Evolutionary conservation across 1,140 invertebrate genomes (phyloP), one percentile per base, ranked within the genome.

Genomic region (Cydia pomonella): DNA sequence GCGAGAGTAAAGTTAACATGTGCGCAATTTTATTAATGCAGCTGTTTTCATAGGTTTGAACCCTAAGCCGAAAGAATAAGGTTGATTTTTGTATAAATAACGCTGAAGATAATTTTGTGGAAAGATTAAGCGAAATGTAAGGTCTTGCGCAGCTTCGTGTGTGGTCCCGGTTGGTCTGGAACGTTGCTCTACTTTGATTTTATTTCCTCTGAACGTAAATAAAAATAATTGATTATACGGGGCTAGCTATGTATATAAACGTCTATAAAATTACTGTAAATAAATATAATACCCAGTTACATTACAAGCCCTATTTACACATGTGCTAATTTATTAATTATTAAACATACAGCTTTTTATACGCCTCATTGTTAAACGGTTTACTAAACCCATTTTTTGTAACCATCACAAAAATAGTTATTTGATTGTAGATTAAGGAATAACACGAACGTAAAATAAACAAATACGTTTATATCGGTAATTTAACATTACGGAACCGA

Each of bases 111-210:
- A 23, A 59, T 12, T 59, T 23, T 18, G 27, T 69, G 16, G 13
- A 38, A 18, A 33, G 29, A 33, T 69, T 69, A 69, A 69, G 64
- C 64, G 64, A 69, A 69, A 69, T 69, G 64, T 69, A 33, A 33
- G 53, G 53, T 69, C 27, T 33, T 33, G 64, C 64, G 64, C 64
- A 69, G 64, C 64, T 18, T 69, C 64, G 64, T 69, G 64, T 69
- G 64, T 69, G 64, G 64, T 69, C 64, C 23, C 64, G 27, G 33
- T 69, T 12, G 16, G 63, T 13, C 12, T 29, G 64, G 64, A 38
- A n/a, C 27, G 64, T 29, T 69, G 64, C 64, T 69, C 64, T 69
- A 69, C 64, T 69, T 69, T 12, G 5, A 18, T 33, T 66, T 69
- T 69, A 69, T 69, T 64, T 33, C 2, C 6, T 64, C 13, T 64